Percentiles rank a stretch among this genome's conserved stretches.
phyloP scores from a whole-genome alignment of 2,113 vertebrate species.

The Sorex fumeus region DNA sequence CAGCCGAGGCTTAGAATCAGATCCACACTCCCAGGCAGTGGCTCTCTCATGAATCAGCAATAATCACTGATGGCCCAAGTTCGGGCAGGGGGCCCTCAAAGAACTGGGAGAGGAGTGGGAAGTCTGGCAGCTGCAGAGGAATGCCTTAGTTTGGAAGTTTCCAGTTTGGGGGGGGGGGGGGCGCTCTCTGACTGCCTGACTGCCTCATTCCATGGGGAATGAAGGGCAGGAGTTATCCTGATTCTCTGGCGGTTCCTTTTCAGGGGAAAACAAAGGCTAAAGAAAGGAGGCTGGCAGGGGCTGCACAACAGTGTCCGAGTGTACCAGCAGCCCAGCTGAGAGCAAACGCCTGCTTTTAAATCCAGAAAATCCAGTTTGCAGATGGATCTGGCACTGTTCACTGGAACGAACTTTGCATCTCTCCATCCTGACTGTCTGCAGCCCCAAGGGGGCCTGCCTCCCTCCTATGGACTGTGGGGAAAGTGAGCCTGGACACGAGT shows the following conservation, averaged over 20 bases:
- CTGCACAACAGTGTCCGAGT: background rate
- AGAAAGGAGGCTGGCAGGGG: background rate
- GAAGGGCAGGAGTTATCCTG: background rate
- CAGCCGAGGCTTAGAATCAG: constrained; percentile 2
- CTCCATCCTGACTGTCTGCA: background rate
- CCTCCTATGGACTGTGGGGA: background rate
- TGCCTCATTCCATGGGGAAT: background rate
- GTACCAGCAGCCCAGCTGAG: background rate
- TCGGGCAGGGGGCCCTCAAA: background rate
- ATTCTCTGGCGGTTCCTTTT: background rate
- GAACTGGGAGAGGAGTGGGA: background rate
- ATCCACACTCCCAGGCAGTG: background rate
- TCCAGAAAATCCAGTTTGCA: background rate
- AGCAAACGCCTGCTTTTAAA: constrained; percentile 5
- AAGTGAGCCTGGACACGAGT: background rate
- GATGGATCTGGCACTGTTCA: background rate
- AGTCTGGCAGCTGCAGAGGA: background rate
- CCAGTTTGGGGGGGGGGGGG: too few species aligned
- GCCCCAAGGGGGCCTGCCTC: background rate
- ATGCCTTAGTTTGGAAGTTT: background rate
- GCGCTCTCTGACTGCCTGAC: background rate
- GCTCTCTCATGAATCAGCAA: constrained; percentile 5
- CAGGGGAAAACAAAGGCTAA: background rate
- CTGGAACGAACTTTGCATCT: background rate
- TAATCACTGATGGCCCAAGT: background rate